Base-by-base conservation (phyloP, 2,888 invertebrate genomes). In the Busseola fusca region DNA sequence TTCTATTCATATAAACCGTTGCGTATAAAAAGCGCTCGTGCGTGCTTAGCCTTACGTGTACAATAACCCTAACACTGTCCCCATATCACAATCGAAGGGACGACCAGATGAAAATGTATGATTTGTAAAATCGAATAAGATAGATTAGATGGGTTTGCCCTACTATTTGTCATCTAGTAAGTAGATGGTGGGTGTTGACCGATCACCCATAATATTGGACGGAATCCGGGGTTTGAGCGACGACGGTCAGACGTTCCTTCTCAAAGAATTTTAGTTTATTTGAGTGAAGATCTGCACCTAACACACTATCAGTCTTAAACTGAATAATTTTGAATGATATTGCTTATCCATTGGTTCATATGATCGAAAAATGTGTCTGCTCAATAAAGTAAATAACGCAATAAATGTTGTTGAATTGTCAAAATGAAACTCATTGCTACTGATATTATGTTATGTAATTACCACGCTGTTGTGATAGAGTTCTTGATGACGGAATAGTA, bases 151-250 rank as follows among this genome's bases (percentile, higher is more conserved):
- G 30, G 64, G 42, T 6, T 69, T n/a, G 37, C 58, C 57, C 63
- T n/a, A 75, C 80, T 27, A 80, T 83, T 75, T 80, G 68, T 80
- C 80, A 80, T 73, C 57, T 25, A 14, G 40, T 42, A 25, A 14
- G 40, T 37, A 25, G 64, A 64, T 54, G 64, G 56, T 27, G 34
- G 18, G 52, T n/a, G 45, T 34, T 71, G 76, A 82, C 70, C 70
- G 76, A 80, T 74, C 65, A 82, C 65, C 59, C 68, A 74, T 80
- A 69, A 71, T 80, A 80, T 80, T 82, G 57, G 80, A 80, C 74
- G 57, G 75, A 80, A 71, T 56, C 65, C 30, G 27, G 34, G 18
- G 25, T 58, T 64, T 40, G 30, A 50, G n/a, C 16, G 75, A 69
- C 21, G 80, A 73, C 58, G 16, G 56, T 57, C 30, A 64, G 18